These are phyloP conservation scores for Halcyon chelicuti DNA, from an alignment of 2,797 vertebrate species.

Conservation along the genomic window DNA sequence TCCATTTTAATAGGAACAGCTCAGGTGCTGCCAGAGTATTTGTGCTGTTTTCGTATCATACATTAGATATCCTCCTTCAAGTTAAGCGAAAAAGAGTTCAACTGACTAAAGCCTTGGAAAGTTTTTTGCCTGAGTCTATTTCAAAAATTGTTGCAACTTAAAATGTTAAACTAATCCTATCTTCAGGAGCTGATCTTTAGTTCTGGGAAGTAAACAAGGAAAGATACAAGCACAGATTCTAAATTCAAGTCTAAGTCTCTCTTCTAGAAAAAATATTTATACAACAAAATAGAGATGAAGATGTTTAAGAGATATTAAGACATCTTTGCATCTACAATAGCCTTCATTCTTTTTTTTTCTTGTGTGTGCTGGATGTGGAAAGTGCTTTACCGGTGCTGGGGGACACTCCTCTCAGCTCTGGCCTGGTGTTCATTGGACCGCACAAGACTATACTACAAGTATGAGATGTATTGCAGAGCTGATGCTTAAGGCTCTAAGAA, in stretches of 20 bases:
- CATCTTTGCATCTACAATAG: neutral
- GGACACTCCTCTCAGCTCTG: neutral
- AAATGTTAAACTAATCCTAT: neutral
- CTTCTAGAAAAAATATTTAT: neutral
- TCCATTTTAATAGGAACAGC: neutral
- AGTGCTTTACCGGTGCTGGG: neutral
- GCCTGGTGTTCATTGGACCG: neutral
- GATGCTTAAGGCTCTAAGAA: neutral
- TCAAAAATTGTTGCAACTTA: neutral
- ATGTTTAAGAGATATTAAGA: neutral
- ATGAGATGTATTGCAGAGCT: neutral
- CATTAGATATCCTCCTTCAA: neutral
- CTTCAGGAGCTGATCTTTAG: neutral
- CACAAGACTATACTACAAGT: neutral
- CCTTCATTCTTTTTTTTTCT: neutral
- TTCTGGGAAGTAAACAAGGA: neutral
- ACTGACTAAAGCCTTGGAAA: neutral
- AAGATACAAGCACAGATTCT: neutral
- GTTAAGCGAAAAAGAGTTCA: neutral
- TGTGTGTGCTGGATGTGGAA: neutral
- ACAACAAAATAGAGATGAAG: neutral
- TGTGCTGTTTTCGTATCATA: rapidly evolving
- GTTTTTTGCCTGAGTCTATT: neutral
- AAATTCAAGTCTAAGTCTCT: neutral
- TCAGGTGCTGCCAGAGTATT: neutral